Conservation (phyloP, 2,113 vertebrate genomes). For the Gopherus evgoodei region DNA sequence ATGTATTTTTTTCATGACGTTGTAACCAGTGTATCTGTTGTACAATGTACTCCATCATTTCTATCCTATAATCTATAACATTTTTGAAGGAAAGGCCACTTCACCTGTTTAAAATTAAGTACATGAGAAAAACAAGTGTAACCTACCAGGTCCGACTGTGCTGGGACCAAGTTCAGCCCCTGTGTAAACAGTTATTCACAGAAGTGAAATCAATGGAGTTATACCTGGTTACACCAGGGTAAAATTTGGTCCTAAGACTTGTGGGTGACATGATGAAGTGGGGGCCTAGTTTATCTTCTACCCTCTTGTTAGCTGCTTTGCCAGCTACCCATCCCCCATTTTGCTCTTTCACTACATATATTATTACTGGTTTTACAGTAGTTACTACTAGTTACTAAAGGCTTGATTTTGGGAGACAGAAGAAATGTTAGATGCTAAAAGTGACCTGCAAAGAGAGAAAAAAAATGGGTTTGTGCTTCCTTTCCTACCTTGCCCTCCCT, state of each 20-base stretch:
- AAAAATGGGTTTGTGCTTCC: background rate
- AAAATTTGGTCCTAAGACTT: background rate
- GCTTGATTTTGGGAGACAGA: background rate
- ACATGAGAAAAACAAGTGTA: background rate
- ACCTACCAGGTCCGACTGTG: background rate
- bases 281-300: background rate
- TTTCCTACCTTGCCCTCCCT: too few relatives aligned
- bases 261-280: background rate
- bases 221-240: background rate
- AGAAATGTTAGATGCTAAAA: background rate
- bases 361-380: background rate
- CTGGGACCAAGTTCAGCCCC: background rate
- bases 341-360: background rate
- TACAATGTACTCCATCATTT: accelerated
- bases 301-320: background rate
- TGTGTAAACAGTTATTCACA: background rate
- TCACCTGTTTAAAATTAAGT: background rate
- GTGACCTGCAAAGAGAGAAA: background rate
- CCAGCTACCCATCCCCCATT: background rate
- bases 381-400: background rate
- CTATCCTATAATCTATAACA: background rate
- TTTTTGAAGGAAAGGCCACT: background rate
- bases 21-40: background rate
- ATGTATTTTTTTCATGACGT: background rate
- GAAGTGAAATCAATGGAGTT: background rate